These are phyloP conservation scores for Plagodis dolabraria DNA, from an alignment of 2,888 invertebrate genomes.

Conservation along the genomic window DNA sequence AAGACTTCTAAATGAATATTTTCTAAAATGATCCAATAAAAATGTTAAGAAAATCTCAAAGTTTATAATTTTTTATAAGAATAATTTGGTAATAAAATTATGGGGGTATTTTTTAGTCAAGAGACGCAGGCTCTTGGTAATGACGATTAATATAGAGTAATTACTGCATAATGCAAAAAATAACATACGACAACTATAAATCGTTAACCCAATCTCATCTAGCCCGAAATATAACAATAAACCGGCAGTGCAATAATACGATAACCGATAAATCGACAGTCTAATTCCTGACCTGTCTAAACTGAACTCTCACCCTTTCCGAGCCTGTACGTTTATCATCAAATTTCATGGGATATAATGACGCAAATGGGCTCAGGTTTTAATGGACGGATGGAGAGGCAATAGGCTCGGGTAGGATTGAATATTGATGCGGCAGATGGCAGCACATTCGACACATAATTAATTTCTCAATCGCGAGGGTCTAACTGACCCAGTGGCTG, in stretches of 20 bases:
- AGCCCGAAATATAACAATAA: constrained; percentile 42
- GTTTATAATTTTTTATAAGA: too few relatives aligned
- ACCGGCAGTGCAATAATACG: constrained; percentile 50
- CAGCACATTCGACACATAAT: constrained; percentile 76
- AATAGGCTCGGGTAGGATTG: constrained; percentile 72
- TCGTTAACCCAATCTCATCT: constrained; percentile 17
- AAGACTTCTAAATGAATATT: too few relatives aligned
- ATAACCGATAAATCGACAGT: constrained; percentile 49
- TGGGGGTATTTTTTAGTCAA: too few relatives aligned
- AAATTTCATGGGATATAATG: constrained; percentile 42
- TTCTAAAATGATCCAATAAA: too few relatives aligned
- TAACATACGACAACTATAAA: constrained; percentile 4
- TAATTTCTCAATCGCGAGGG: constrained; percentile 68
- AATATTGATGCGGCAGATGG: constrained; percentile 81
- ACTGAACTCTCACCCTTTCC: constrained; percentile 39
- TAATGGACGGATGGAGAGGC: constrained; percentile 47
- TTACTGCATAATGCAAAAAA: too few relatives aligned
- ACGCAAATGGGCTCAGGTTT: constrained; percentile 46
- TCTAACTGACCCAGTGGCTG: constrained; percentile 49
- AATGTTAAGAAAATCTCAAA: too few relatives aligned
- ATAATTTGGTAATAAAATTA: too few relatives aligned
- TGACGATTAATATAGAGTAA: too few relatives aligned
- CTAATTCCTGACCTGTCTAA: constrained; percentile 40
- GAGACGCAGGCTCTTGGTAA: too few relatives aligned
- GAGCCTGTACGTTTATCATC: constrained; percentile 36